Base-by-base conservation (phyloP, 2,888 invertebrate species). In the Diarsia mendica region DNA sequence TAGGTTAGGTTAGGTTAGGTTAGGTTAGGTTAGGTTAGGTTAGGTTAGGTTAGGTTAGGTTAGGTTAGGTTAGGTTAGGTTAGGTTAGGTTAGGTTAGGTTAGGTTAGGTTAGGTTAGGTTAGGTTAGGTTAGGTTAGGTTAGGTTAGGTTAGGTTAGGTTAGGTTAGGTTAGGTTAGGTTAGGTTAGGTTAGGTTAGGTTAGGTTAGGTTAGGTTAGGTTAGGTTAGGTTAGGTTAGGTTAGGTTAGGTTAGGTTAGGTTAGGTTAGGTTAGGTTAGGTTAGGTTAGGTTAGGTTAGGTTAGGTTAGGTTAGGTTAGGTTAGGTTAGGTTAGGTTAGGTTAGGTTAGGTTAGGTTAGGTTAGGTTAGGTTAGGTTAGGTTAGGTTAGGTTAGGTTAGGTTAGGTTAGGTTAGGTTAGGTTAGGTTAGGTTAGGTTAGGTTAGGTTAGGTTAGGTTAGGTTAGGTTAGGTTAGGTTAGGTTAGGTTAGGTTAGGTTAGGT, bases 381-480 rank as follows among this genome's bases (percentile, higher is more conserved):
- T 76, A 76, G 76, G 76, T 76, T 72, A 68, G 77, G 71, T 76
- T 67, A 67, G 72, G 67, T 72, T 78, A 81, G 72, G 78, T 69
- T 69, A 69, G 69, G 69, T 69, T 69, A 69, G 69, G 69, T 69
- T 69, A 69, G 69, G 69, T 70, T 73, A 81, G 72, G 74, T 71
- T 73, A 77, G 79, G 79, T 77, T 79, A 75, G 82, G 79, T 75
- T 78, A 72, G 73, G 77, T 78, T 78, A 74, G 78, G 78, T 78
- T 81, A 75, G 81, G 78, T 81, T 77, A 76, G 80, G 82, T 83
- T 85, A 79, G 80, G 80, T 82, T 80, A 79, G 80, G 80, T 82
- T 84, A 79, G 82, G 82, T 84, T 82, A 79, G 82, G 84, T 84
- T 84, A 80, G 84, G 84, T 84, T 84, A 79, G 84, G 82, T 82